Percentiles rank a stretch among this genome's conserved stretches.
These are phyloP conservation scores for Synanthedon formicaeformis DNA, from an alignment of 2,888 invertebrate genomes.

Conservation along the genomic window DNA sequence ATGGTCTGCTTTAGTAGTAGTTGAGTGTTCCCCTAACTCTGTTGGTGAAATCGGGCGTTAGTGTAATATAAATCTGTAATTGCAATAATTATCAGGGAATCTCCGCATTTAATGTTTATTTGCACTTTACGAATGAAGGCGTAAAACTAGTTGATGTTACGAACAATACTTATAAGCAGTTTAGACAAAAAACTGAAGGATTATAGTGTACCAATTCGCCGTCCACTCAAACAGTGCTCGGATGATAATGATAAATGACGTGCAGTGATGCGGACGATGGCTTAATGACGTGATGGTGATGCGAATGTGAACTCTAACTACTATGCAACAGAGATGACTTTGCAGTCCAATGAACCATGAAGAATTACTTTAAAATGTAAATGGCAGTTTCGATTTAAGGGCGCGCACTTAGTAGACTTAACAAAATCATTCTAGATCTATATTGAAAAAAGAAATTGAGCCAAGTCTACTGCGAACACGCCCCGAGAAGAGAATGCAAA, in stretches of 20 bases:
- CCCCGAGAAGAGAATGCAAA: conserved; percentile 46
- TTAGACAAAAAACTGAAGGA: neutral
- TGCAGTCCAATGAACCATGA: conserved; percentile 33
- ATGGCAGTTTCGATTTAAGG: conserved; percentile 50
- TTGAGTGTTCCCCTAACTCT: no score
- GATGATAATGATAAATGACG: conserved; percentile 52
- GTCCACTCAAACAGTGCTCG: conserved; percentile 59
- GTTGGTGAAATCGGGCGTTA: no score
- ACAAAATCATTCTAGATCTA: neutral
- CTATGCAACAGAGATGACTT: conserved; percentile 46
- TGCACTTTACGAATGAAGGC: no score
- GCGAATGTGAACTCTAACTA: conserved; percentile 17
- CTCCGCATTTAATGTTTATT: no score
- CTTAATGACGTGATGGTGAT: conserved; percentile 28
- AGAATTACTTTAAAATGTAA: conserved; percentile 13
- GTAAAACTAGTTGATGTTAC: no score
- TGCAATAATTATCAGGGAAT: no score
- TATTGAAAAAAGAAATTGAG: neutral
- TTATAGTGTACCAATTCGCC: conserved; percentile 32
- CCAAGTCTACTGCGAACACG: neutral
- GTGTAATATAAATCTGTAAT: no score
- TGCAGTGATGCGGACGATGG: conserved; percentile 66
- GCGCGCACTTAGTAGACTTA: neutral
- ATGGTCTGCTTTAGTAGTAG: no score
- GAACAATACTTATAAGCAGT: no score